Evolutionary conservation across 2,888 invertebrate genomes (phyloP).

Genomic region (Tachystola acroxantha): DNA sequence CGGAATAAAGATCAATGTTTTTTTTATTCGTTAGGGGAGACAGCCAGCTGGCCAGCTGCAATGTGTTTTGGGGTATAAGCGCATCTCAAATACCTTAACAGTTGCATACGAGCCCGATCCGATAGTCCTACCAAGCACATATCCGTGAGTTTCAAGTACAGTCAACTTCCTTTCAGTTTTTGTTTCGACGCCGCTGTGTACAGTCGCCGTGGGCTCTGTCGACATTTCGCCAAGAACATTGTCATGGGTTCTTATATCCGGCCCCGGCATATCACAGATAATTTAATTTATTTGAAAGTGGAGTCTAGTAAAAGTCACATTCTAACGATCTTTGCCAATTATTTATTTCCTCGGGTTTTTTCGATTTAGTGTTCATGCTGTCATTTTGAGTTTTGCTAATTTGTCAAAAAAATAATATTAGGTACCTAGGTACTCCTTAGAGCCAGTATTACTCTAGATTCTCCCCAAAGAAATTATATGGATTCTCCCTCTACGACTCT

Average conservation of each 20-base stretch:
- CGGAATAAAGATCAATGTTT: too few relatives aligned
- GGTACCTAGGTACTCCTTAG: too few relatives aligned
- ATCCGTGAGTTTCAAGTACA: constrained; percentile 88
- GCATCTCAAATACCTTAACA: constrained; percentile 87
- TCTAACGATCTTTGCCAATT: constrained; percentile 58
- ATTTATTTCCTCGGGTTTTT: constrained; percentile 49
- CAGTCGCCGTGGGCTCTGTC: constrained; percentile 63
- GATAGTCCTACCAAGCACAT: constrained; percentile 84
- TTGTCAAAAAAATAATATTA: too few relatives aligned
- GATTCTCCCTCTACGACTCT: too few relatives aligned
- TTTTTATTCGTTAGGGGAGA: too few relatives aligned
- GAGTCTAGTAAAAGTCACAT: constrained; percentile 51
- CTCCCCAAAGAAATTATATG: too few relatives aligned
- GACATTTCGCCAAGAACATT: constrained; percentile 73
- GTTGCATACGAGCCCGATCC: constrained; percentile 91
- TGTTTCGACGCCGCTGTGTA: constrained; percentile 61
- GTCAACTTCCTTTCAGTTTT: constrained; percentile 73
- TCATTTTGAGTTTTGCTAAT: constrained; percentile 49
- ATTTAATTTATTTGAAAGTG: constrained; percentile 44
- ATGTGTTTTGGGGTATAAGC: too few relatives aligned
- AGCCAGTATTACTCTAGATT: too few relatives aligned
- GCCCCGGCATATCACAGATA: constrained; percentile 74
- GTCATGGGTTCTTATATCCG: constrained; percentile 69
- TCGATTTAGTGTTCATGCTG: constrained; percentile 47
- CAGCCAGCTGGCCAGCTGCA: too few relatives aligned